Evolutionary conservation across 1,140 invertebrate species (phyloP), one percentile per base, ranked within the genome.

Genomic region (Spodoptera litura): DNA sequence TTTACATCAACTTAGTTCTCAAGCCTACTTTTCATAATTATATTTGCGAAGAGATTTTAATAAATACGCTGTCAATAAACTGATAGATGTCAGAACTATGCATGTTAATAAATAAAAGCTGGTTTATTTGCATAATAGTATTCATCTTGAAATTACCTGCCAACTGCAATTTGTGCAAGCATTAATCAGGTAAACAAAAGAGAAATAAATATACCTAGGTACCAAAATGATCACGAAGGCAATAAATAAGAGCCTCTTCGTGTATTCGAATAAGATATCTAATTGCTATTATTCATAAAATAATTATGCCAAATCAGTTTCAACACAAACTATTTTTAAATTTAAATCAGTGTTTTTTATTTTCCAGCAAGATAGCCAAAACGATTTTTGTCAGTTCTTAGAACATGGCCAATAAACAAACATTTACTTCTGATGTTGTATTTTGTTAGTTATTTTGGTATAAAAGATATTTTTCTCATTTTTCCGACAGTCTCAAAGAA

Each of bases 81-180:
- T 78, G 58, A 51, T 58, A 62, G 38, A 25, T 51, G 53, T 25
- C 77, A 75, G 44, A 35, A 64, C 20, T 53, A 62, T 75, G 44
- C 49, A 75, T 53, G 51, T 51, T 49, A 64, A 12, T 51, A 38
- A 10, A 38, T 64, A 53, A 20, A 53, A 62, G 13, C 38, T 51
- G 27, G 58, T 75, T 75, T 64, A 75, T 75, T 75, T 75, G 59
- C 73, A 75, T 75, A 52, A 51, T 25, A 38, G 38, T 44, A 61
- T 61, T 49, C 38, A 66, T 25, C 62, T 53, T 9, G n/a, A n/a
- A 31, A 75, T 75, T 64, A 53, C 13, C 59, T 62, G 73, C 8
- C 59, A 55, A 53, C n/a, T 64, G 49, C 59, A 64, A 52, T 75
- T 75, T 75, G 55, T 20, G 11, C 27, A 55, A 64, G n/a, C 49